These are phyloP conservation scores for Pyrochroa serraticornis DNA, from an alignment of 2,888 invertebrate species.

Conservation along the genomic window DNA sequence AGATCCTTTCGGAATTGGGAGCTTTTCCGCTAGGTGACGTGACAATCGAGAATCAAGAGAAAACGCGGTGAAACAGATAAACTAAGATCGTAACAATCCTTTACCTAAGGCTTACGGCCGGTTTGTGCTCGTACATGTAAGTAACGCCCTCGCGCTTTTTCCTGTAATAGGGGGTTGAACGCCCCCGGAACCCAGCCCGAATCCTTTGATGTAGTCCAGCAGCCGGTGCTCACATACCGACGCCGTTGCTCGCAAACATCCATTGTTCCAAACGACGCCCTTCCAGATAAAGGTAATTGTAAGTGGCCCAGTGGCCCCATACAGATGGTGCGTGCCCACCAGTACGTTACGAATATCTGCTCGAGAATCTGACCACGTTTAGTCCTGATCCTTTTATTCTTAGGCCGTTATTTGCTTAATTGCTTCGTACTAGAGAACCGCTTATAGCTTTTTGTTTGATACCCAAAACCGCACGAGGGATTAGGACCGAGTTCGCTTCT, in stretches of 20 bases:
- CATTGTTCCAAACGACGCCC: conserved; percentile 6
- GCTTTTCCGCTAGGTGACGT: too few species aligned
- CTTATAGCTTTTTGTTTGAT: conserved; percentile 36
- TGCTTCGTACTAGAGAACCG: conserved; percentile 33
- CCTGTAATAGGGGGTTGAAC: conserved; percentile 5
- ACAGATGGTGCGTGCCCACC: conserved; percentile 19
- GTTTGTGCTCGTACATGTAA: not conserved
- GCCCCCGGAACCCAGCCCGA: conserved; percentile 3
- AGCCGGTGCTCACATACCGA: not conserved
- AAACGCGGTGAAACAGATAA: conserved; percentile 12
- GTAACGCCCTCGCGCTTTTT: conserved; percentile 11
- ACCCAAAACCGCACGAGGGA: conserved; percentile 31
- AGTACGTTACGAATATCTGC: conserved; percentile 8
- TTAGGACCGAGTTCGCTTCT: conserved; percentile 27
- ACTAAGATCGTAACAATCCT: not conserved
- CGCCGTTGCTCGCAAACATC: not conserved
- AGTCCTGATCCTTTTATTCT: conserved; percentile 31
- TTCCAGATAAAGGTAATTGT: conserved; percentile 20
- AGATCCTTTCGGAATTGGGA: too few species aligned
- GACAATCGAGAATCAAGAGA: not conserved
- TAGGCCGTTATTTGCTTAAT: conserved; percentile 38
- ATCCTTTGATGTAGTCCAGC: conserved; percentile 15
- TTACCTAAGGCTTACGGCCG: too few species aligned
- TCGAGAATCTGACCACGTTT: conserved; percentile 29
- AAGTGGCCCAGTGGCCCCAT: conserved; percentile 14